Conservation (phyloP, 2,113 vertebrate genomes). For the Stegostoma tigrinum region DNA sequence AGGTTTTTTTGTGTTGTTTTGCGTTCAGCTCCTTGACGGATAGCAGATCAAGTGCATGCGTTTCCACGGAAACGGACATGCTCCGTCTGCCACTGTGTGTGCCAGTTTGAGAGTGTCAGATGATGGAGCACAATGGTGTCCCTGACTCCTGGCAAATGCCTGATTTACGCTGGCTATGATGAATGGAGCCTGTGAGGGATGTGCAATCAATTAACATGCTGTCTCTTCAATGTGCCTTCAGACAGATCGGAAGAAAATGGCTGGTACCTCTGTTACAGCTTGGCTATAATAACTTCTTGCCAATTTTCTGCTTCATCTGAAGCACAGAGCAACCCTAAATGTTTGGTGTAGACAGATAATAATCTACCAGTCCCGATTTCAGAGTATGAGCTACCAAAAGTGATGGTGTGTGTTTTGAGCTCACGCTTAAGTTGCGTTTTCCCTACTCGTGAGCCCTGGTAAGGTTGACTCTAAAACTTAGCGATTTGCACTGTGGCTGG, state of each 20-base stretch:
- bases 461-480: not conserved
- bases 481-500: not conserved
- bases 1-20: not conserved
- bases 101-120: not conserved
- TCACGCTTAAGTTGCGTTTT: not conserved
- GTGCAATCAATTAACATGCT: not conserved
- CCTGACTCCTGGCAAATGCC: not conserved
- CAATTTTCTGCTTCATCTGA: not conserved
- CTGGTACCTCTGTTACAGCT: not conserved
- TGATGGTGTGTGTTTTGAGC: not conserved
- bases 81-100: not conserved
- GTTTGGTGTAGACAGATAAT: not conserved
- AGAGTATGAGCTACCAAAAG: not conserved
- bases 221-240: not conserved
- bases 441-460: not conserved
- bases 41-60: not conserved
- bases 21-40: not conserved
- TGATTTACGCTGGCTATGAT: not conserved
- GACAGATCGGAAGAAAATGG: not conserved
- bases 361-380: not conserved
- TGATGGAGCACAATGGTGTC: not conserved
- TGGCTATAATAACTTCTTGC: not conserved
- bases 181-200: conserved; percentile 7
- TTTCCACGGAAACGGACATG: not conserved
- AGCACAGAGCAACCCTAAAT: not conserved